Evolutionary conservation across 2,797 vertebrate genomes (phyloP).

Genomic region (Poeciliopsis infans): DNA sequence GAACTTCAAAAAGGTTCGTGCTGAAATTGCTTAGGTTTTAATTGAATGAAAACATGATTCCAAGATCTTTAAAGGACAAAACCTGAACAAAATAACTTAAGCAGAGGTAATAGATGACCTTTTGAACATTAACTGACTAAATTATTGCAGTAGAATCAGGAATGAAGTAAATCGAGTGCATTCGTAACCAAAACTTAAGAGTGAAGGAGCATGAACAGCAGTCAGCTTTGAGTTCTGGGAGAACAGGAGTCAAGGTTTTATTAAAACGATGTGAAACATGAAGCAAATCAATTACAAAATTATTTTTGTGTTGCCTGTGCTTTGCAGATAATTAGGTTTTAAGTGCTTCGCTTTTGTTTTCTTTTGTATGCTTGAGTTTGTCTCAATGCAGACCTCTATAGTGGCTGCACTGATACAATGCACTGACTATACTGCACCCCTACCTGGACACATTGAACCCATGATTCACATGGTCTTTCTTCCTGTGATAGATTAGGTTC

Average conservation of each 20-base stretch:
- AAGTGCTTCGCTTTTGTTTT: neutral
- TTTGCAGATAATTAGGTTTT: neutral
- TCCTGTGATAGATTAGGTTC: constrained; percentile 50
- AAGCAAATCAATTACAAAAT: neutral
- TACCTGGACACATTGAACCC: constrained; percentile 46
- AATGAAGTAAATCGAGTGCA: neutral
- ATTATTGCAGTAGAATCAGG: neutral
- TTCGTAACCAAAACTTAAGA: neutral
- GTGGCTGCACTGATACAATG: constrained; percentile 17
- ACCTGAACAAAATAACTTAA: neutral
- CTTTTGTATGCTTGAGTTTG: neutral
- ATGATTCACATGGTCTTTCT: constrained; percentile 45
- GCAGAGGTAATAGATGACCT: neutral
- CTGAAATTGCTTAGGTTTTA: neutral
- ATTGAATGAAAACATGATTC: neutral
- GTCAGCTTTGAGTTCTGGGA: neutral
- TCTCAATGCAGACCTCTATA: constrained; percentile 21
- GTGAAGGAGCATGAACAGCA: neutral
- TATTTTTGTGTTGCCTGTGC: neutral
- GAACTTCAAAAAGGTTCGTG: neutral
- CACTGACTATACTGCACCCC: constrained; percentile 8
- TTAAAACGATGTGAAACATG: neutral
- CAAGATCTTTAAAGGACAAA: neutral
- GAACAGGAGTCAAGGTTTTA: neutral
- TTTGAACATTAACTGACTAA: neutral